phyloP scores from a whole-genome alignment of 92 coral and sea anemone genomes.

The Umimayanthus chanpuru region DNA sequence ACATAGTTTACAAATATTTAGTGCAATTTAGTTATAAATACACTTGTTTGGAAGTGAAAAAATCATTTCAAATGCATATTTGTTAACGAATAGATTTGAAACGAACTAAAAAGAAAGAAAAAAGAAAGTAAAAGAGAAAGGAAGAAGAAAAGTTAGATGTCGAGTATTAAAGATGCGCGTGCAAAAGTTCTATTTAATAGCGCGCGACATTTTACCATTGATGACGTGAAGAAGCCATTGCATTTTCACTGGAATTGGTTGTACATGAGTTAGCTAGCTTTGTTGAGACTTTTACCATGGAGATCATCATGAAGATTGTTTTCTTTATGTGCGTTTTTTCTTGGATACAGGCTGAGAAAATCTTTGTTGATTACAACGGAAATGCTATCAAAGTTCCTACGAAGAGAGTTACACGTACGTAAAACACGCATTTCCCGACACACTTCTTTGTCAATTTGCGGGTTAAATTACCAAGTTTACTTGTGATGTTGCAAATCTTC shows the following conservation, averaged over 20 bases:
- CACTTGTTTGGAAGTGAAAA: too few relatives aligned
- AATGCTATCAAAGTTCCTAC: conserved; percentile 4
- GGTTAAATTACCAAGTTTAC: not conserved
- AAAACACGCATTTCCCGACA: not conserved
- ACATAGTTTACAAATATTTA: too few relatives aligned
- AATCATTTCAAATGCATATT: too few relatives aligned
- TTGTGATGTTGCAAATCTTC: not conserved
- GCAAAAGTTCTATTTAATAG: not conserved
- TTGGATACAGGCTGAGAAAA: conserved; percentile 19
- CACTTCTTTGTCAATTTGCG: not conserved
- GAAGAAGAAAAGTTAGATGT: too few relatives aligned
- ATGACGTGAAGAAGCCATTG: not conserved
- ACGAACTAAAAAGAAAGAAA: too few relatives aligned
- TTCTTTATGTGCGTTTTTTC: not conserved
- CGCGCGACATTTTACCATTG: not conserved
- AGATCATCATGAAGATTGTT: not conserved
- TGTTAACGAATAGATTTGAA: too few relatives aligned
- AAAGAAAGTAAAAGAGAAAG: too few relatives aligned
- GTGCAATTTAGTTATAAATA: too few relatives aligned
- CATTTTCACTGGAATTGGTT: not conserved
- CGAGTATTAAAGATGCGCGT: too few relatives aligned
- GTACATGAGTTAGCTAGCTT: not conserved
- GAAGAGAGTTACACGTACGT: conserved; percentile 31
- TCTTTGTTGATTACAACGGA: conserved; percentile 30
- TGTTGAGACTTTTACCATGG: not conserved